These are phyloP conservation scores for Amphilophus citrinellus DNA, from an alignment of 2,113 vertebrate genomes.

Conservation along the genomic window DNA sequence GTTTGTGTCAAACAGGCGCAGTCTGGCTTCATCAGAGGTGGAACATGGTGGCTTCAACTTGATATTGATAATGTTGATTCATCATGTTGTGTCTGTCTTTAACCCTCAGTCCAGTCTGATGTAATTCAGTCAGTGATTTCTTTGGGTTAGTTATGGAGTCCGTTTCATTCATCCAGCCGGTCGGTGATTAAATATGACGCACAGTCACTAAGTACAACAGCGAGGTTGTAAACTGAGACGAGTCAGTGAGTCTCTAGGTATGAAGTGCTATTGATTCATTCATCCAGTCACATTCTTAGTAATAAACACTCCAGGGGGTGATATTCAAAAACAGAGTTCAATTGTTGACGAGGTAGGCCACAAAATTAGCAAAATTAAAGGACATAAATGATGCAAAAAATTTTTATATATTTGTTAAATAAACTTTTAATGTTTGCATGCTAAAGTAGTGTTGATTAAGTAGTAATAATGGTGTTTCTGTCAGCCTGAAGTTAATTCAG, in stretches of 20 bases:
- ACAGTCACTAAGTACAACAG: neutral
- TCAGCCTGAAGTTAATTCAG: neutral
- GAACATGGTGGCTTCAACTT: constrained; percentile 5
- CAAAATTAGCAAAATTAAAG: neutral
- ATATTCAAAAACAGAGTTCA: neutral
- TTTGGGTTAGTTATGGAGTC: neutral
- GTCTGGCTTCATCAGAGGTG: neutral
- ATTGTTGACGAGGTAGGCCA: neutral
- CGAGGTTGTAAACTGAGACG: neutral
- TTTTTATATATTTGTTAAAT: neutral
- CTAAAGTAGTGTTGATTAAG: neutral
- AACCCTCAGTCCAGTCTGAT: neutral
- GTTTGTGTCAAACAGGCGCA: constrained; percentile 4
- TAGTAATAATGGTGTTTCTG: neutral
- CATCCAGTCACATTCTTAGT: neutral
- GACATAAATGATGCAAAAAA: neutral
- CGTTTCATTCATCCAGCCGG: neutral
- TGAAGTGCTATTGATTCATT: neutral
- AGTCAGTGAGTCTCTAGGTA: constrained; percentile 4
- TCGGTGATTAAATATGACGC: neutral
- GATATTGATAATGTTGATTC: neutral
- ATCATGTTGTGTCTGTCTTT: neutral
- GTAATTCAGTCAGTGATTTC: neutral
- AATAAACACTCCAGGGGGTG: neutral
- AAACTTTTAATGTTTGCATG: neutral